Base-by-base conservation (phyloP, 1,140 invertebrate species). In the Cataglyphis hispanica region DNA sequence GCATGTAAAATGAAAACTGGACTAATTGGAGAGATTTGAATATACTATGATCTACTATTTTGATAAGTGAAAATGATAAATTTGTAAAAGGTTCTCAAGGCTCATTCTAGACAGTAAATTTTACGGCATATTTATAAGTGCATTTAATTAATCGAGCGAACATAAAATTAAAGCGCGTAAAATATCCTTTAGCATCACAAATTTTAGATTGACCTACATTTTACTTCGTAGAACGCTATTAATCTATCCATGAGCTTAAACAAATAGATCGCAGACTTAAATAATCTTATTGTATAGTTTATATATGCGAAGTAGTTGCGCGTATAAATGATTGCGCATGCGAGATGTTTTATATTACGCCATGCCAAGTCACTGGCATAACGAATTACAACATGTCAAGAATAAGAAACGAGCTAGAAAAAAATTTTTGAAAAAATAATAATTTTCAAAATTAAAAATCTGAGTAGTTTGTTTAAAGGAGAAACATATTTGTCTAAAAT, bases 291-390 rank as follows among this genome's bases (percentile, higher is more conserved):
- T 19, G 13, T 60, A 22, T 40, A 8, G 1, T 27, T 37, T 61
- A n/a, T n/a, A n/a, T n/a, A n/a, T 37, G 11, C 2, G 11, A 11
- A 11, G 11, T 11, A 75, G 53, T 74, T 74, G 31, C n/a, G 7
- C 6, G 19, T 16, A 60, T 7, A 37, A 37, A 3, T 27, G 6
- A 40, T 22, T 50, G 16, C 43, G 10, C 37, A 6, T 56, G 27
- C 10, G 10, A 72, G 5, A 22, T 37, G 22, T 25, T 75, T 75
- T 25, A n/a, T 60, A 58, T 75, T 75, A 75, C 34, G 13, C 16
- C 22, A 43, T 13, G 22, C 16, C 19, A n/a, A 56, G 31, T 25
- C n/a, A 75, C 11, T 56, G 34, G n/a, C 16, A 22, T 61, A 37
- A 40, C 16, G 22, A 75, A 60, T 75, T n/a, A 37, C 31, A 40